These are phyloP conservation scores for Cyprinodon brontotheroides DNA, from an alignment of 2,113 vertebrate genomes.

Conservation along the genomic window DNA sequence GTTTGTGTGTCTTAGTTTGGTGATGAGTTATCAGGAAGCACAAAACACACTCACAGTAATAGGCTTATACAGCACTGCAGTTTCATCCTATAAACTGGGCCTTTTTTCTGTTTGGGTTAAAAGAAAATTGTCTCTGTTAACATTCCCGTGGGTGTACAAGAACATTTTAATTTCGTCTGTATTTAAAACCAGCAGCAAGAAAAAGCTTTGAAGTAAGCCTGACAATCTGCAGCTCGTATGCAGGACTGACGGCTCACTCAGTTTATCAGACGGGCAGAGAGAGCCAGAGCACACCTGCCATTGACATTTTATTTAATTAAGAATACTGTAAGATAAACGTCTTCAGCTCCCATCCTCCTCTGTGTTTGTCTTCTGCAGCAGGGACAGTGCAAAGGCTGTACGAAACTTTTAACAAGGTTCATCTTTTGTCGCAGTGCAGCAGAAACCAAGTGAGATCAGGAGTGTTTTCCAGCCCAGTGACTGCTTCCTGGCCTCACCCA, in stretches of 20 bases:
- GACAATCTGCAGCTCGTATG: neutral
- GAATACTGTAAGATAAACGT: slow-evolving; percentile 1
- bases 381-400: neutral
- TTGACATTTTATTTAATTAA: slow-evolving; percentile 7
- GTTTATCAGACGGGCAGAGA: neutral
- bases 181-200: slow-evolving; percentile 1
- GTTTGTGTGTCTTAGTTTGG: slow-evolving; percentile 17
- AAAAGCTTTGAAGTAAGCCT: neutral
- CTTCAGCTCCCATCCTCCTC: neutral
- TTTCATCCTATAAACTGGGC: slow-evolving; percentile 39
- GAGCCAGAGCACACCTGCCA: neutral
- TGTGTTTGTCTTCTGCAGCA: neutral
- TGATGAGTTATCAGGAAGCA: slow-evolving; percentile 42
- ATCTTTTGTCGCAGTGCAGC: slow-evolving; percentile 27
- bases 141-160: slow-evolving; percentile 19
- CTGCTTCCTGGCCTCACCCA: neutral
- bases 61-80: slow-evolving; percentile 58
- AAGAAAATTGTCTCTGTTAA: slow-evolving; percentile 35
- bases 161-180: slow-evolving; percentile 8
- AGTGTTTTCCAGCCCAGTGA: neutral
- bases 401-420: neutral
- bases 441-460: neutral
- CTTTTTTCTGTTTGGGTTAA: slow-evolving; percentile 39
- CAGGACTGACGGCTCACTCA: neutral
- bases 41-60: slow-evolving; percentile 50